A percentile compares a stretch with the other conserved stretches of the same genome.
Evolutionary conservation across 2,888 invertebrate genomes (phyloP).

Genomic region (Diaphora mendica): DNA sequence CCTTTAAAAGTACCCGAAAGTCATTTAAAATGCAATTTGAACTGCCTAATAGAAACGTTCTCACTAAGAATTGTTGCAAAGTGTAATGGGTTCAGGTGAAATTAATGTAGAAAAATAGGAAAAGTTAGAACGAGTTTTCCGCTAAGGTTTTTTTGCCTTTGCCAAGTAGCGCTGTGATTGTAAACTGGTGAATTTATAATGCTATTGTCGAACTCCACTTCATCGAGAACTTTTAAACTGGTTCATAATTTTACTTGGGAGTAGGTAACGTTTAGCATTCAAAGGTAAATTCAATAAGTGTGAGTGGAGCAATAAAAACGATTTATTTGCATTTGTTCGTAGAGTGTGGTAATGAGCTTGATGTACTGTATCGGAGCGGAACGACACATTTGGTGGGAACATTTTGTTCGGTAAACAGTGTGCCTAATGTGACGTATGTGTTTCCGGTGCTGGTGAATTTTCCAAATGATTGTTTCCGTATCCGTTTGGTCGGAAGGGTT

Average conservation of each 20-base stretch:
- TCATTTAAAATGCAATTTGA: conserved; percentile 84
- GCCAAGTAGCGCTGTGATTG: conserved; percentile 84
- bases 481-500: conserved; percentile 38
- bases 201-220: conserved; percentile 85
- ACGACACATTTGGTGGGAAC: conserved; percentile 33
- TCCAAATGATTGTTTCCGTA: conserved; percentile 53
- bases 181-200: conserved; percentile 86
- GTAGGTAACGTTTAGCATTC: conserved; percentile 70
- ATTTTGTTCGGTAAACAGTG: conserved; percentile 34
- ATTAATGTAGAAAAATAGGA: conserved; percentile 87
- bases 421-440: conserved; percentile 49
- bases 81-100: conserved; percentile 86
- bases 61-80: conserved; percentile 84
- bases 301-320: conserved; percentile 43
- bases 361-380: conserved; percentile 32
- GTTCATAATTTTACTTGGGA: conserved; percentile 79
- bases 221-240: conserved; percentile 83
- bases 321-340: conserved; percentile 46
- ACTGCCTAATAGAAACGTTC: conserved; percentile 80
- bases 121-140: conserved; percentile 86
- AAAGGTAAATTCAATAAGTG: conserved; percentile 62
- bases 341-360: conserved; percentile 38
- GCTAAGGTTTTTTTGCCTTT: conserved; percentile 77
- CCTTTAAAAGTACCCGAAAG: conserved; percentile 63
- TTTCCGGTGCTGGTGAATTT: conserved; percentile 48